Base-by-base conservation (phyloP, 2,888 invertebrate genomes). In the Peribatodes rhomboidaria region DNA sequence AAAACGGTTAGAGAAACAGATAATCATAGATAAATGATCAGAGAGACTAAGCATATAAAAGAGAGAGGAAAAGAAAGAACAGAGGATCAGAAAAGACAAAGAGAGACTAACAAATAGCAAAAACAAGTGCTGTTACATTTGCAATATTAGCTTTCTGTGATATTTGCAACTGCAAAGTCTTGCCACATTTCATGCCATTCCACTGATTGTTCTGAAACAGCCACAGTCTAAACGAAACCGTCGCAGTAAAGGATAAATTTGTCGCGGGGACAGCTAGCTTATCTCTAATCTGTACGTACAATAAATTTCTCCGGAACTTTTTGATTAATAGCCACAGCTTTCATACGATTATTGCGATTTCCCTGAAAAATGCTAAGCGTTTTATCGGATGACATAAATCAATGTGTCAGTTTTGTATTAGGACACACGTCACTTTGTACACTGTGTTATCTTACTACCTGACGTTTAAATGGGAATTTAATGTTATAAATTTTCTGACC, bases 271-370 rank as follows among this genome's bases (percentile, higher is more conserved):
- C 78, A 78, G 71, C 72, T 68, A 76, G 82, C 80, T 86, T 85
- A 84, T 78, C 84, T 78, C 76, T 85, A 83, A 84, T 84, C 83
- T 83, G 81, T 80, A 72, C 73, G 75, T 69, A 79, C 81, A 82
- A 86, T 83, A 85, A 86, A 87, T 82, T 77, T 76, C 75, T 75
- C 76, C 69, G 77, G 70, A 85, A 84, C 78, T 81, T 81, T 80
- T 78, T 86, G 87, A 87, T 87, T 86, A 84, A 89, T 86, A 69
- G 82, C 74, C 70, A 58, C 27, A 61, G 75, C 74, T 79, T 81
- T 76, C 75, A 68, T 72, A 71, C 77, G 70, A 80, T 80, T 83
- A 81, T 82, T 81, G 79, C 72, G 68, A 61, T 57, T 69, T 61
- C 68, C 49, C 63, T 80, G 80, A 83, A 79, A 81, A 80, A 81